Evolutionary conservation across 2,888 invertebrate species (phyloP), one percentile per base, ranked within the genome.

Genomic region (Euplagia quadripunctaria): DNA sequence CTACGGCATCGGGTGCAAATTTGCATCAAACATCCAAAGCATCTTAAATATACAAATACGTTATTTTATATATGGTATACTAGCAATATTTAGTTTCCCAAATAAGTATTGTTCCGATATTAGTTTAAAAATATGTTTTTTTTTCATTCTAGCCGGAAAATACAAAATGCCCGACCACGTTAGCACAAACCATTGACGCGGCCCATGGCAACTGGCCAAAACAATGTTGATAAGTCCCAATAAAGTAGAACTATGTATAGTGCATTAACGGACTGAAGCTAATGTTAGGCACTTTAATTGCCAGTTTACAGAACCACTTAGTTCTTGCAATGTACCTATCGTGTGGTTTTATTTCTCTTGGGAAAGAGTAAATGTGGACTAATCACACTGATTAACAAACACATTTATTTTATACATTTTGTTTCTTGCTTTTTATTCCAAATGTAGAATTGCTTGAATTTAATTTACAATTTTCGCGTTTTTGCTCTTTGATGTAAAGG

Each of bases 251-350:
- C 41, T 8, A 51, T 31, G 31, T 31, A 31, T 72, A 63, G 61
- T 61, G 17, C 58, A 49, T 63, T 61, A 72, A 76, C 73, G 77
- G 63, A 61, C 75, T 42, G 49, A 11, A 1, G 75, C 74, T 81
- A 81, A 83, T 79, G 79, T 71, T 74, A 70, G 67, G n/a, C 68
- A 74, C 74, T 81, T 79, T 81, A 81, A 82, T 79, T 79, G 82
- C 73, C 71, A 75, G 74, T 75, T 81, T 74, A 79, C 75, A 73
- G 68, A 68, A 65, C 74, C 77, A 68, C 77, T 81, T 68, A 69
- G 75, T 83, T 79, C 68, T 51, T 49, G 17, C 16, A 52, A 64
- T 9, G 51, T 42, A n/a, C n/a, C n/a, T n/a, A 55, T 51, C 16
- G 51, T 58, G 52, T 61, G 58, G 67, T 67, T 67, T 67, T 64